Evolutionary conservation across 2,113 vertebrate species (phyloP).

Genomic region (human (Homo sapiens)): GRCh38 chr19:31763001-31763500

Average conservation of each 20-base stretch:
- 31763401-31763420: not conserved
- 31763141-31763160: not conserved
- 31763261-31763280: not conserved
- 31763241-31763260: not conserved
- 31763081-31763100: not conserved
- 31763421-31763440: not conserved
- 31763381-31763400: not conserved
- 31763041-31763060: too few relatives aligned
- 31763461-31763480: not conserved
- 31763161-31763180: not conserved
- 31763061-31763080: not conserved
- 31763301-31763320: not conserved
- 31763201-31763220: not conserved
- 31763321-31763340: not conserved
- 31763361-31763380: not conserved
- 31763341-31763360: not conserved
- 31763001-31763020: too few relatives aligned
- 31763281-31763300: not conserved
- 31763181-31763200: not conserved
- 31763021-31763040: too few relatives aligned
- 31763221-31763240: not conserved
- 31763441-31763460: not conserved
- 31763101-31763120: not conserved
- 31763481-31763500: not conserved
- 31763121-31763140: not conserved